Conservation (phyloP, 2,797 vertebrate species). For the Cacajao melanocephalus region DNA sequence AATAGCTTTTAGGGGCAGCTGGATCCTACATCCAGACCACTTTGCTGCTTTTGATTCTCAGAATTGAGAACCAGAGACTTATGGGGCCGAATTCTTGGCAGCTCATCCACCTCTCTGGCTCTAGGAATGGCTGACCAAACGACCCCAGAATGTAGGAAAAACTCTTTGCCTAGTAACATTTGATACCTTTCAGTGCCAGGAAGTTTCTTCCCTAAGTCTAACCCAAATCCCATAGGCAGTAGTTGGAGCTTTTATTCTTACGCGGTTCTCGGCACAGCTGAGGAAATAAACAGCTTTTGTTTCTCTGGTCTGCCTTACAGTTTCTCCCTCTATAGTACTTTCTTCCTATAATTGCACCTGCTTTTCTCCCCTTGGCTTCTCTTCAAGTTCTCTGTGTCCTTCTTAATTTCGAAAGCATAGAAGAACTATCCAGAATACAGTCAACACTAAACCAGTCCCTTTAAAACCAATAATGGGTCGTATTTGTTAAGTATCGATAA, state of each 20-base stretch:
- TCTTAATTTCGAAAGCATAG: not conserved
- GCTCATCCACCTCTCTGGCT: not conserved
- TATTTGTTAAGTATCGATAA: not conserved
- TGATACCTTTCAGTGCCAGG: not conserved
- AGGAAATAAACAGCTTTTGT: not conserved
- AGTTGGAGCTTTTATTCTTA: not conserved
- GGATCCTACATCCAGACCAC: not conserved
- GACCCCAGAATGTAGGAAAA: not conserved
- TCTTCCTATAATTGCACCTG: not conserved
- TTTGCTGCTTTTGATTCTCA: not conserved
- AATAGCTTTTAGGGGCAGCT: not conserved
- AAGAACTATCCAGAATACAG: not conserved
- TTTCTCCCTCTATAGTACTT: not conserved
- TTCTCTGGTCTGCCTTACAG: not conserved
- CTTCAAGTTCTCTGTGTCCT: not conserved
- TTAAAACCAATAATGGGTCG: not conserved
- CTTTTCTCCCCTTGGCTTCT: not conserved
- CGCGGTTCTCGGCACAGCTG: not conserved
- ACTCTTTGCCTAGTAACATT: not conserved
- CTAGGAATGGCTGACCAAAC: not conserved
- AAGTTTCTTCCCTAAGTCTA: not conserved
- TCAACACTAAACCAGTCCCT: not conserved
- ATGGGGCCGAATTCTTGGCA: not conserved
- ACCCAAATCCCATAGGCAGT: not conserved
- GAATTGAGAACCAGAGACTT: not conserved